phyloP scores from a whole-genome alignment of 2,797 vertebrate genomes.

The Atherinosoma microstoma region DNA sequence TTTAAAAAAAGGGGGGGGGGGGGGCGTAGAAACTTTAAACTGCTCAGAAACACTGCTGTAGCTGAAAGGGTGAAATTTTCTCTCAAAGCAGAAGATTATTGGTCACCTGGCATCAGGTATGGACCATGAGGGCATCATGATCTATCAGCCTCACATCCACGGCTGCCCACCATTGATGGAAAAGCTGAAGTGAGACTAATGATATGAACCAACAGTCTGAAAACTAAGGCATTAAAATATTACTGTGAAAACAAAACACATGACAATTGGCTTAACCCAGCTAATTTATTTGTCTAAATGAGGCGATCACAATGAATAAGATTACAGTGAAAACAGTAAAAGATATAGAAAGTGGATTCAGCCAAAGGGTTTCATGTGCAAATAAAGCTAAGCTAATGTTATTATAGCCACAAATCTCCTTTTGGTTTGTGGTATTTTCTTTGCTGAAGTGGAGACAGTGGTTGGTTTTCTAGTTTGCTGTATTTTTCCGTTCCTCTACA shows the following conservation, averaged over 20 bases:
- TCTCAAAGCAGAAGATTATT: conserved; percentile 23
- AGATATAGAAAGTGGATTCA: not conserved
- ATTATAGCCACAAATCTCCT: conserved; percentile 1
- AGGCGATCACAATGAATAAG: not conserved
- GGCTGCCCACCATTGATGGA: not conserved
- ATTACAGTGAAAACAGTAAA: conserved; percentile 6
- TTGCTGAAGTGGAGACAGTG: conserved; percentile 49
- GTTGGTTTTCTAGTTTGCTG: conserved; percentile 62
- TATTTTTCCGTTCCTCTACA: conserved; percentile 68
- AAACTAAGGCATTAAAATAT: conserved; percentile 13
- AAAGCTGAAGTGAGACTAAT: conserved; percentile 24
- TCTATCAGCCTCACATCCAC: conserved; percentile 40
- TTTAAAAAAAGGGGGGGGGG: conserved; percentile 6
- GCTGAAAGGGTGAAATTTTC: conserved; percentile 14
- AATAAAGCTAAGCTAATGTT: conserved; percentile 19
- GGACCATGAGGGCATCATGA: conserved; percentile 47
- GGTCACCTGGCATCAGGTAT: conserved; percentile 47
- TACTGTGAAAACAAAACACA: not conserved
- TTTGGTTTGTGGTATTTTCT: conserved; percentile 37
- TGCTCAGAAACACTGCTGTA: conserved; percentile 14
- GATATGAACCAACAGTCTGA: conserved; percentile 4
- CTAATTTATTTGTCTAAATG: not conserved
- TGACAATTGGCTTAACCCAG: not conserved
- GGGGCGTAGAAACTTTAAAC: not conserved
- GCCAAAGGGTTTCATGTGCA: conserved; percentile 1